A percentile compares a stretch with the other conserved stretches of the same genome.
Conservation (phyloP, 2,888 invertebrate species). For the Pyrgus malvae region DNA sequence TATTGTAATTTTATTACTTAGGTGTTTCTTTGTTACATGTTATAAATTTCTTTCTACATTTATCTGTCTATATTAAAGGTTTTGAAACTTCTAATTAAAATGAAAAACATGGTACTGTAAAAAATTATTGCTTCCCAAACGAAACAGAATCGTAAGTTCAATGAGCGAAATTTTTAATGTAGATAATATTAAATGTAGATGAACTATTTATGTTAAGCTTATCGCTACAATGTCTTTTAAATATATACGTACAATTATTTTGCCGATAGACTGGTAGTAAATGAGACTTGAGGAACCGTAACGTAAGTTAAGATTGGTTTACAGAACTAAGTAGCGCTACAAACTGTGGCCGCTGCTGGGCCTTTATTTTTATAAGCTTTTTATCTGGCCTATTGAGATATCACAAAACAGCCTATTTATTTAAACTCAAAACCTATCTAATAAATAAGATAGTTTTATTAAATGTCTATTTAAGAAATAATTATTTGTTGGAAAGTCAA, state of each 20-base stretch:
- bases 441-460: conserved; percentile 1
- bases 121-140: too few relatives aligned
- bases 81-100: not conserved
- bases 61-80: not conserved
- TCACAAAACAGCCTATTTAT: conserved; percentile 15
- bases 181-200: conserved; percentile 26
- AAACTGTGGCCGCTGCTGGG: conserved; percentile 2
- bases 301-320: not conserved
- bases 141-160: too few relatives aligned
- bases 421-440: conserved; percentile 2
- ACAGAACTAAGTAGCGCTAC: conserved; percentile 1
- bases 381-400: conserved; percentile 31
- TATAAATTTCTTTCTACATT: conserved; percentile 16
- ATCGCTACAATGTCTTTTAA: conserved; percentile 33
- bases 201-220: conserved; percentile 32
- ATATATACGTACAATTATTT: conserved; percentile 32
- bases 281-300: not conserved
- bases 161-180: conserved; percentile 36
- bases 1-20: conserved; percentile 16
- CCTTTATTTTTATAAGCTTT: conserved; percentile 44
- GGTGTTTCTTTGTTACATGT: conserved; percentile 15
- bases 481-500: conserved; percentile 4
- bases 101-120: too few relatives aligned
- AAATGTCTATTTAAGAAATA: not conserved
- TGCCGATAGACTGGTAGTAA: conserved; percentile 11